Conservation (phyloP, 2,888 invertebrate genomes). For the Epistrophe eligans region DNA sequence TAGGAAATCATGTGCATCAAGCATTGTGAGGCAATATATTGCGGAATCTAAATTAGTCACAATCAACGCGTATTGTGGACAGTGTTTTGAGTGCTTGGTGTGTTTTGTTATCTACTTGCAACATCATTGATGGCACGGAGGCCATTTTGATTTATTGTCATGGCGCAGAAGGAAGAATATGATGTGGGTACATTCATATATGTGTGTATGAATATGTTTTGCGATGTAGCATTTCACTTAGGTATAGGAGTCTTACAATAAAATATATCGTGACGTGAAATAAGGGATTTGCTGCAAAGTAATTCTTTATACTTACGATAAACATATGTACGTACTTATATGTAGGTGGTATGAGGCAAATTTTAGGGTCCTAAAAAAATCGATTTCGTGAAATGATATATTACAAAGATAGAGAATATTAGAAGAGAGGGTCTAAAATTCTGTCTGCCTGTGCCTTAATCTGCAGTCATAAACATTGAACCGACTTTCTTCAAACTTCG, state of each 20-base stretch:
- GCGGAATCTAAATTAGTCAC: constrained; percentile 71
- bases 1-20: constrained; percentile 69
- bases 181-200: no score
- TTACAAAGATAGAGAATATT: no score
- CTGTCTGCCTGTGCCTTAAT: no score
- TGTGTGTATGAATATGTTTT: not conserved
- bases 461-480: no score
- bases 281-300: not conserved
- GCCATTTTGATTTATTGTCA: constrained; percentile 73
- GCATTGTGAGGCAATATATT: constrained; percentile 57
- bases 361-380: no score
- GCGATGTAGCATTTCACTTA: not conserved
- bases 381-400: no score
- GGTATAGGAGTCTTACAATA: constrained; percentile 9
- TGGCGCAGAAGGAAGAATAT: constrained; percentile 34
- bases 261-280: constrained; percentile 14
- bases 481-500: no score
- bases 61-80: constrained; percentile 73
- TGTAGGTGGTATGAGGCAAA: no score
- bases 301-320: no score
- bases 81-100: constrained; percentile 61
- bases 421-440: no score
- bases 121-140: constrained; percentile 68
- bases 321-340: no score
- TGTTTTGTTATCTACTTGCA: constrained; percentile 65